Conservation (phyloP, 2,888 invertebrate genomes). For the Perithous albicinctus region DNA sequence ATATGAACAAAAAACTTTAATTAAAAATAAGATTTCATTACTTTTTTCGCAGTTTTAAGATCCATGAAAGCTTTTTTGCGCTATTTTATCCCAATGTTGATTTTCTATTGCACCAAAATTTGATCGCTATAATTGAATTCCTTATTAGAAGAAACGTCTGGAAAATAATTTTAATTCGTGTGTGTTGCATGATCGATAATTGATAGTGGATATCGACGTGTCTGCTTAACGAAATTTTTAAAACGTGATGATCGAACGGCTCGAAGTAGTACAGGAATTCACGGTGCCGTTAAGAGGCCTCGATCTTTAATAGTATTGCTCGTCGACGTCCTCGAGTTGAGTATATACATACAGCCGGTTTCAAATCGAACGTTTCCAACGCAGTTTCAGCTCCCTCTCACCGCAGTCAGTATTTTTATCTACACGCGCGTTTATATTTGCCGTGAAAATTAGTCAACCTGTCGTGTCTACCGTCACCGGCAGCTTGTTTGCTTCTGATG, state of each 20-base stretch:
- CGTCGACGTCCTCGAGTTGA: slow-evolving; percentile 5
- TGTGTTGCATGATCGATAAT: not conserved
- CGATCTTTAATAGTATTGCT: slow-evolving; percentile 54
- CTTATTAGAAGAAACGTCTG: not conserved
- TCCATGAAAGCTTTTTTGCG: not conserved
- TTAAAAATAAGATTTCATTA: too few species aligned
- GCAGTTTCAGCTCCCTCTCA: slow-evolving; percentile 51
- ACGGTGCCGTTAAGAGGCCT: slow-evolving; percentile 66
- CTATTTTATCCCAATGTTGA: not conserved
- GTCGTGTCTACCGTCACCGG: slow-evolving; percentile 33
- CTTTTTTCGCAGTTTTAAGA: not conserved
- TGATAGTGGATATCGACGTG: not conserved
- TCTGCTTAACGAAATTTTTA: slow-evolving; percentile 4
- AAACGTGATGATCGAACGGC: slow-evolving; percentile 40
- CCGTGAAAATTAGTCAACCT: slow-evolving; percentile 44
- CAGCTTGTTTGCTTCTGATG: slow-evolving; percentile 30
- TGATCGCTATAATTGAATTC: not conserved
- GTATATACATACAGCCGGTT: slow-evolving; percentile 35
- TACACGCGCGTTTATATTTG: slow-evolving; percentile 3
- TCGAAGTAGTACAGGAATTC: slow-evolving; percentile 66
- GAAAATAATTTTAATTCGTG: not conserved
- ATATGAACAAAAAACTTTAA: too few species aligned
- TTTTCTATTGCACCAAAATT: not conserved
- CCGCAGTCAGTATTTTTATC: slow-evolving; percentile 1
- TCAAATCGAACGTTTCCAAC: slow-evolving; percentile 58